Conservation (phyloP, 2,888 invertebrate genomes). For the Caenorhabditis sp. region DNA sequence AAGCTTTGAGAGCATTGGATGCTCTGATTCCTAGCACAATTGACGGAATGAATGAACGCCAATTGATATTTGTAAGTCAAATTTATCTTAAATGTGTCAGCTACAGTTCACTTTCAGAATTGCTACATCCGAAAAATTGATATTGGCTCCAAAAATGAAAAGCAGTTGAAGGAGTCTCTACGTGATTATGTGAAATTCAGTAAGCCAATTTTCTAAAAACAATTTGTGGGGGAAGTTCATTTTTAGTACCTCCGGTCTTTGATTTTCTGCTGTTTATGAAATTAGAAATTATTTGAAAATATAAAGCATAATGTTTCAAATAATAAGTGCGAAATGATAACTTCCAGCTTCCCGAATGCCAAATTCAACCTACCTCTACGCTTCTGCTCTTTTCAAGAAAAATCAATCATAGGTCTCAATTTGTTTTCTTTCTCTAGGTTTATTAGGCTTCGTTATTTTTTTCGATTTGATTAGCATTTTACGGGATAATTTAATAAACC, state of each 20-base stretch:
- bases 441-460: neutral
- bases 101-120: constrained; percentile 32
- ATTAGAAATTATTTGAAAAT: too few relatives aligned
- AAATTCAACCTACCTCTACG: constrained; percentile 36
- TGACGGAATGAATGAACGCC: constrained; percentile 40
- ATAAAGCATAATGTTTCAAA: neutral
- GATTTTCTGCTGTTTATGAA: neutral
- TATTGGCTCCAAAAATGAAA: constrained; percentile 41
- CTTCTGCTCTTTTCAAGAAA: constrained; percentile 33
- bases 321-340: too few relatives aligned
- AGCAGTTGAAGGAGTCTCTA: constrained; percentile 47
- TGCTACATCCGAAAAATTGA: constrained; percentile 57
- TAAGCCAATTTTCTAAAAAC: constrained; percentile 11
- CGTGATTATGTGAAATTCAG: constrained; percentile 47
- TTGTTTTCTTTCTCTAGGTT: neutral
- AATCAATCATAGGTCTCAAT: constrained; percentile 5
- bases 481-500: too few relatives aligned
- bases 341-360: constrained; percentile 36
- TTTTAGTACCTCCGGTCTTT: too few relatives aligned
- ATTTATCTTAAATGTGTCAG: too few relatives aligned
- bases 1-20: constrained; percentile 36
- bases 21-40: constrained; percentile 15
- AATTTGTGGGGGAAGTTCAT: too few relatives aligned
- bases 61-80: constrained; percentile 49
- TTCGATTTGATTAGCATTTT: too few relatives aligned